A percentile compares a stretch with the other conserved stretches of the same genome.
Conservation (phyloP, 2,888 invertebrate genomes). For the Smittia sp. region DNA sequence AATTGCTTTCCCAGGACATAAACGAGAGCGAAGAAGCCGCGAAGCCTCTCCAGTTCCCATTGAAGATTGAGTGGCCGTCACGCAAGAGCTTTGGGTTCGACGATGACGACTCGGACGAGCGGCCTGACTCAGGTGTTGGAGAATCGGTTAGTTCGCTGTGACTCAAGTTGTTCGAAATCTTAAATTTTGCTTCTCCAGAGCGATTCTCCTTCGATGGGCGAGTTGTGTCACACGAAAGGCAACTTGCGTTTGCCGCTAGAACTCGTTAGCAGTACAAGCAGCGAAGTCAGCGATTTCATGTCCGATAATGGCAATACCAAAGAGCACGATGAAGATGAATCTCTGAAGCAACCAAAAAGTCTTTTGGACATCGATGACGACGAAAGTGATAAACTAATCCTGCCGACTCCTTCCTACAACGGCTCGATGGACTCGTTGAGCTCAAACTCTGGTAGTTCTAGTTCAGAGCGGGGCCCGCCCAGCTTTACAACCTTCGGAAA, state of each 20-base stretch:
- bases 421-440: constrained; percentile 46
- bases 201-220: constrained; percentile 44
- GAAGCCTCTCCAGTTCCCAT: constrained; percentile 9
- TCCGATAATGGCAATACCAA: constrained; percentile 5
- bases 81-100: constrained; percentile 31
- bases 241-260: constrained; percentile 44
- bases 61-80: constrained; percentile 37
- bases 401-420: constrained; percentile 44
- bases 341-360: not conserved
- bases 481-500: constrained; percentile 45
- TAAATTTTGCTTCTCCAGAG: constrained; percentile 42
- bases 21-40: too few relatives aligned
- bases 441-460: constrained; percentile 43
- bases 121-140: constrained; percentile 45
- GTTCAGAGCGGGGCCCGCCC: constrained; percentile 42
- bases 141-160: constrained; percentile 44
- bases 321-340: constrained; percentile 22
- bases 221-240: constrained; percentile 44
- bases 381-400: constrained; percentile 33
- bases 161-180: not conserved
- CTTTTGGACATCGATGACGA: not conserved
- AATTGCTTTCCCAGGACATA: too few relatives aligned
- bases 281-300: constrained; percentile 33
- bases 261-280: constrained; percentile 26
- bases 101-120: constrained; percentile 41